phyloP scores from a whole-genome alignment of 2,888 invertebrate genomes.

The Himalopsyche tibetana region DNA sequence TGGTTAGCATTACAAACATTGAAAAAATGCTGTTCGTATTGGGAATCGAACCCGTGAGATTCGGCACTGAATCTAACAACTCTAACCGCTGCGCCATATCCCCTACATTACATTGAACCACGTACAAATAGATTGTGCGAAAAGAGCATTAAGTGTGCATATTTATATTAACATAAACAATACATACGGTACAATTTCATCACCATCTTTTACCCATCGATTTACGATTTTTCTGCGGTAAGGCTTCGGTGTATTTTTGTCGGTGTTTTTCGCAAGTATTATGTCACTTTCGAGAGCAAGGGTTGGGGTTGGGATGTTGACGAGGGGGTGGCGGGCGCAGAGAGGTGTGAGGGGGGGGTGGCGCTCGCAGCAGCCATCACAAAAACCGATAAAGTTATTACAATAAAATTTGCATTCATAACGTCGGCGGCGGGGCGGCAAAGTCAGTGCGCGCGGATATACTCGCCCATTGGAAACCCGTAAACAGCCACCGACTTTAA shows the following conservation, averaged over 20 bases:
- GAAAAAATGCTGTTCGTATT: too few species aligned
- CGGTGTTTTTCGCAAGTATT: slow-evolving; percentile 35
- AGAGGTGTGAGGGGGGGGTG: not conserved
- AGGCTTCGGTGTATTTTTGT: not conserved
- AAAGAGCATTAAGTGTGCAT: too few species aligned
- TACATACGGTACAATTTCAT: too few species aligned
- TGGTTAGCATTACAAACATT: too few species aligned
- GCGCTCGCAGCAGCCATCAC: slow-evolving; percentile 33
- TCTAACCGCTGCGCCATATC: too few species aligned
- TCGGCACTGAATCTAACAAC: too few species aligned
- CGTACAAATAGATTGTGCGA: too few species aligned
- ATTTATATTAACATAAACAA: too few species aligned
- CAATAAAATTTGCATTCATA: slow-evolving; percentile 62
- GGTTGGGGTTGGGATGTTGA: not conserved
- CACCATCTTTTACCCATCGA: too few species aligned
- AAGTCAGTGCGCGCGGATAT: slow-evolving; percentile 49
- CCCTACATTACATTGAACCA: too few species aligned
- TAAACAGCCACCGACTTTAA: slow-evolving; percentile 51
- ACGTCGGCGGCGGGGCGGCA: slow-evolving; percentile 24
- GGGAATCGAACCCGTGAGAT: too few species aligned
- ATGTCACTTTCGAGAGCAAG: not conserved
- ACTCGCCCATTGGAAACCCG: slow-evolving; percentile 50
- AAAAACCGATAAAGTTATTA: slow-evolving; percentile 62
- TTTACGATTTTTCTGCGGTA: not conserved
- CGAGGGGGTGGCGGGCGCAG: not conserved